A percentile compares a stretch with the other conserved stretches of the same genome.
Conservation (phyloP, 2,113 vertebrate genomes). For the Nipponia nippon region DNA sequence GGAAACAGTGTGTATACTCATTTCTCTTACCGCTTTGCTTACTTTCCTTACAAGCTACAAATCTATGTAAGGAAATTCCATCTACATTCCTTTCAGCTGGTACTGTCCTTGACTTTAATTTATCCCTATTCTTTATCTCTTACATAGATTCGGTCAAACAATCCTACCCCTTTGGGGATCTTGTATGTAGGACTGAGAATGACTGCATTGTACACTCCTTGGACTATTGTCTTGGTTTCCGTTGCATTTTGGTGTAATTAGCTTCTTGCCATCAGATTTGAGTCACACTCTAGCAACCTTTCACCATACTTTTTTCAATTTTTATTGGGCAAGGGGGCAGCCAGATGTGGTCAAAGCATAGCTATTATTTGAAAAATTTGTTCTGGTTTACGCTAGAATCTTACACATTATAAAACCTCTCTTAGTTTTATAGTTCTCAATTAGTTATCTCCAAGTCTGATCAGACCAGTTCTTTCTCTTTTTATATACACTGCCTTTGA, state of each 20-base stretch:
- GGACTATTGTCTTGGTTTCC: conserved; percentile 15
- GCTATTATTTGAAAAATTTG: neutral
- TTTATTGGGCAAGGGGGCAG: neutral
- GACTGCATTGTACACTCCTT: neutral
- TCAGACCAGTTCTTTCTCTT: neutral
- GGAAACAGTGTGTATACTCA: neutral
- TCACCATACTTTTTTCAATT: neutral
- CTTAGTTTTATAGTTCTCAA: neutral
- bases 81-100: neutral
- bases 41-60: neutral
- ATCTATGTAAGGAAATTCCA: neutral
- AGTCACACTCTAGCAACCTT: neutral
- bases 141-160: neutral
- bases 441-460: neutral
- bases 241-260: neutral
- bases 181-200: neutral
- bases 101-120: conserved; percentile 10
- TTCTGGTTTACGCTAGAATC: neutral
- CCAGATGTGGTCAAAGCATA: neutral
- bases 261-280: neutral
- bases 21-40: neutral
- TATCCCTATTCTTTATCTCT: neutral
- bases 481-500: neutral
- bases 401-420: neutral
- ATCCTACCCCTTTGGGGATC: neutral